Conservation (phyloP, 1,140 invertebrate species). For the Magallana ariakensis region DNA sequence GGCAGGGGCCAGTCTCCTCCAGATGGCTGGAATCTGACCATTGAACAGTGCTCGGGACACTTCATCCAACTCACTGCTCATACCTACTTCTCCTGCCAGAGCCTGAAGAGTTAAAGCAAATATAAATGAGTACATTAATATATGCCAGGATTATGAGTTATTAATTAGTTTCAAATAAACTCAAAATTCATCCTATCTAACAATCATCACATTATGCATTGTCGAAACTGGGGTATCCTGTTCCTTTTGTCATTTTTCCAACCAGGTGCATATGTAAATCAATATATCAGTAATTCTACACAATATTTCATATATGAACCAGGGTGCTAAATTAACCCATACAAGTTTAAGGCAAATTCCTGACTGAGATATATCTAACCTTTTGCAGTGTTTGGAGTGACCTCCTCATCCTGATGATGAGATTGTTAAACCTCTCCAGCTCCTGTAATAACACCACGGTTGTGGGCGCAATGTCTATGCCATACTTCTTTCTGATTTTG, state of each 20-base stretch:
- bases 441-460: constrained; percentile 93
- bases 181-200: no score
- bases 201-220: no score
- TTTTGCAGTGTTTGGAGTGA: constrained; percentile 88
- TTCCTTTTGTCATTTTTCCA: no score
- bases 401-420: constrained; percentile 86
- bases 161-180: no score
- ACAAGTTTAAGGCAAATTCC: no score
- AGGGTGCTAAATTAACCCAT: no score
- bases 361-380: constrained; percentile 75
- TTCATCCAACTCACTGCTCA: constrained; percentile 91
- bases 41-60: constrained; percentile 90
- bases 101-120: constrained; percentile 81
- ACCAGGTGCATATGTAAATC: no score
- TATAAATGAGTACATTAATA: neutral
- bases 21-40: constrained; percentile 89
- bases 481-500: constrained; percentile 88
- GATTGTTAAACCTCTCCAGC: constrained; percentile 90
- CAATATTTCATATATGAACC: no score
- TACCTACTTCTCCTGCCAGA: constrained; percentile 92
- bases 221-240: no score
- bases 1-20: constrained; percentile 89
- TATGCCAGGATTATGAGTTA: no score
- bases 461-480: constrained; percentile 88
- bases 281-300: no score